phyloP scores from a whole-genome alignment of 2,888 invertebrate genomes.

The Saturnia pavonia region DNA sequence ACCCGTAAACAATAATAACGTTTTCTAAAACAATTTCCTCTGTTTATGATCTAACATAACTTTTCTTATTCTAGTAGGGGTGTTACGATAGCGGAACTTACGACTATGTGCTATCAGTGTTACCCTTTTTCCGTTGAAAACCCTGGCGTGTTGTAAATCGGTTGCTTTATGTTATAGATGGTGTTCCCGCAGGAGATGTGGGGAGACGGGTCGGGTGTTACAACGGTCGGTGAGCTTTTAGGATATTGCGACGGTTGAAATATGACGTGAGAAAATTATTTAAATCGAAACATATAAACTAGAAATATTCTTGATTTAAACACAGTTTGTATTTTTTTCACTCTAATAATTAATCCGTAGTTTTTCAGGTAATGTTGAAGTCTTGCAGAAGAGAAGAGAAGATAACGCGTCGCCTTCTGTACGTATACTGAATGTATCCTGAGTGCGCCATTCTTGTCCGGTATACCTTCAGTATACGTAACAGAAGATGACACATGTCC shows the following conservation, averaged over 20 bases:
- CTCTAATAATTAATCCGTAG: slow-evolving; percentile 32
- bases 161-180: slow-evolving; percentile 80
- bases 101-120: slow-evolving; percentile 64
- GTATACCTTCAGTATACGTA: slow-evolving; percentile 99
- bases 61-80: slow-evolving; percentile 46
- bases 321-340: slow-evolving; percentile 11
- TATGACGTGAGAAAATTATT: slow-evolving; percentile 57
- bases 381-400: slow-evolving; percentile 60
- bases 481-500: slow-evolving; percentile 96
- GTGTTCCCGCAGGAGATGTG: slow-evolving; percentile 62
- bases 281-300: slow-evolving; percentile 44
- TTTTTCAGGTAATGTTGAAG: slow-evolving; percentile 44
- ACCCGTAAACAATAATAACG: slow-evolving; percentile 35
- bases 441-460: slow-evolving; percentile 96
- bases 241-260: slow-evolving; percentile 63
- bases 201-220: slow-evolving; percentile 48
- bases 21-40: slow-evolving; percentile 48
- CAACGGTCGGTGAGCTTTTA: slow-evolving; percentile 68
- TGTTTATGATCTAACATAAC: slow-evolving; percentile 57
- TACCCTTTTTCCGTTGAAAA: slow-evolving; percentile 70
- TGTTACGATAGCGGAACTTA: slow-evolving; percentile 57
- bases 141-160: slow-evolving; percentile 76
- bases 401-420: slow-evolving; percentile 92
- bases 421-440: slow-evolving; percentile 99
- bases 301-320: slow-evolving; percentile 26